Conservation (phyloP, 1,140 invertebrate genomes). For the Drosophila varians region DNA sequence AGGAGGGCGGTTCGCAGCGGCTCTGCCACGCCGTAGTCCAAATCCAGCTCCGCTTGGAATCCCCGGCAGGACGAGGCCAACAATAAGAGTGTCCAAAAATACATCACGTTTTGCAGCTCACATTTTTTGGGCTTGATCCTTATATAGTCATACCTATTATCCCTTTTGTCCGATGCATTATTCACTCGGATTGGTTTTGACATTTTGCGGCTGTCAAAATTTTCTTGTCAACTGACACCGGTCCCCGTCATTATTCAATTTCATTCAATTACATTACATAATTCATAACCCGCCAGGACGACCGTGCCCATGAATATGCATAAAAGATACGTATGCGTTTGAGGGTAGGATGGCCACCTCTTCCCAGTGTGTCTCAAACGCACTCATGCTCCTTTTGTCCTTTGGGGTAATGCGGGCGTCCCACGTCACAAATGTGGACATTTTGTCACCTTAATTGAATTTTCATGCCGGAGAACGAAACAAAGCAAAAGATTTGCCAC, state of each 20-base stretch:
- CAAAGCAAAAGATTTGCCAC: not conserved
- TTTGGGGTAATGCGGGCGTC: conserved; percentile 33
- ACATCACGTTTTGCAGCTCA: conserved; percentile 9
- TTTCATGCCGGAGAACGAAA: conserved; percentile 27
- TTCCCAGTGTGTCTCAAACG: conserved; percentile 28
- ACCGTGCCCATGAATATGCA: conserved; percentile 60
- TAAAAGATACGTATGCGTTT: conserved; percentile 43
- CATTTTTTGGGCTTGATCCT: not conserved
- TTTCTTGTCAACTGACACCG: conserved; percentile 69
- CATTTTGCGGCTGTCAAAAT: conserved; percentile 64
- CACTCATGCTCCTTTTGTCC: conserved; percentile 21
- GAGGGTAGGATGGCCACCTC: conserved; percentile 3
- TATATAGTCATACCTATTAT: conserved; percentile 19
- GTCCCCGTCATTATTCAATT: conserved; percentile 73
- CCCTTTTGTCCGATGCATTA: conserved; percentile 21
- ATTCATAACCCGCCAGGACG: conserved; percentile 51
- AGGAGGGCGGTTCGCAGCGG: conserved; percentile 40
- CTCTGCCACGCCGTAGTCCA: conserved; percentile 10
- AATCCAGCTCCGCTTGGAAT: not conserved
- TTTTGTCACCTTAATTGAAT: conserved; percentile 80
- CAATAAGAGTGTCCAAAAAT: conserved; percentile 24
- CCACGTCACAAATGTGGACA: conserved; percentile 76
- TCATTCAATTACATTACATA: conserved; percentile 79
- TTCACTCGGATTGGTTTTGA: conserved; percentile 43
- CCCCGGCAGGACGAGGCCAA: conserved; percentile 7